A percentile compares a stretch with the other conserved stretches of the same genome.
Conservation (phyloP, 1,140 invertebrate genomes). For the Pseudomyrmex gracilis region DNA sequence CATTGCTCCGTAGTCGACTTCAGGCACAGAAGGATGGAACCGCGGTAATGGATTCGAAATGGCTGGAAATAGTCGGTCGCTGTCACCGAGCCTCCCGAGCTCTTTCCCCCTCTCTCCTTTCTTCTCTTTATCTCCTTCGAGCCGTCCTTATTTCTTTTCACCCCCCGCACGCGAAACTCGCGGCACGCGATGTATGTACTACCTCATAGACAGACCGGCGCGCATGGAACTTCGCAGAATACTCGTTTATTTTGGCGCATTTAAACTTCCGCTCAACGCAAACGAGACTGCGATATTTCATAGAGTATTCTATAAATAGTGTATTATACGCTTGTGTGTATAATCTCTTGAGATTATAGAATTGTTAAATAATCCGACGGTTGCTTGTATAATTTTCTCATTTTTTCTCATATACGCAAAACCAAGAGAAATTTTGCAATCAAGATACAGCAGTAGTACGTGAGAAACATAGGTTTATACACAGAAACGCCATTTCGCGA, state of each 20-base stretch:
- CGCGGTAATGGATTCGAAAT: slow-evolving; percentile 77
- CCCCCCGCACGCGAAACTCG: slow-evolving; percentile 34
- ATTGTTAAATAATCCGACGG: too few species aligned
- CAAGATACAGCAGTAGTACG: background rate
- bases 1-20: slow-evolving; percentile 78
- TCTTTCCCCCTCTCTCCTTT: background rate
- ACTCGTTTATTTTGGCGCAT: slow-evolving; percentile 28
- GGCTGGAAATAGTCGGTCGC: slow-evolving; percentile 75
- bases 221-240: slow-evolving; percentile 40
- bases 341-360: background rate
- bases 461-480: background rate
- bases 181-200: slow-evolving; percentile 51
- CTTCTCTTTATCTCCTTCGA: slow-evolving; percentile 2
- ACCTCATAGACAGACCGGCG: slow-evolving; percentile 16
- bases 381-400: too few species aligned
- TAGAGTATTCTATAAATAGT: background rate
- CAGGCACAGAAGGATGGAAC: slow-evolving; percentile 76
- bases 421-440: too few species aligned
- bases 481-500: background rate
- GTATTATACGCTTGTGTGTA: background rate
- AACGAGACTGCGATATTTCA: slow-evolving; percentile 10
- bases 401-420: too few species aligned
- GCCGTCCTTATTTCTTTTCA: slow-evolving; percentile 26
- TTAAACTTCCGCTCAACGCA: slow-evolving; percentile 25
- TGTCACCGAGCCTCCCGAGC: slow-evolving; percentile 67